Evolutionary conservation across 2,113 vertebrate species (phyloP), one percentile per base, ranked within the genome.

Genomic region (Jacana jacana): DNA sequence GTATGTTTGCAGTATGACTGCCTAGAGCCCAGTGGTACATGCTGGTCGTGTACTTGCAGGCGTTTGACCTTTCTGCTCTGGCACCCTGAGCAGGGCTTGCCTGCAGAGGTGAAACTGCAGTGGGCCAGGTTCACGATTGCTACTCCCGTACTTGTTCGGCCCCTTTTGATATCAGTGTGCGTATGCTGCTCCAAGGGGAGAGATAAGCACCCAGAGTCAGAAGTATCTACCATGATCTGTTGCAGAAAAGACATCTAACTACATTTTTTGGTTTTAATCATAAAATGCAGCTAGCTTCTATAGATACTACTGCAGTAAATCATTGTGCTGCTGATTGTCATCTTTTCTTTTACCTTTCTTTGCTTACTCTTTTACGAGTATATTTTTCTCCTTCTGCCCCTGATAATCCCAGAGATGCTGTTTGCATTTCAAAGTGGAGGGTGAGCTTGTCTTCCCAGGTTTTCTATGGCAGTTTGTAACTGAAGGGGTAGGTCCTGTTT

Each of bases 11-110:
- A 75, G 9, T 4, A 7, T 10, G 35, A 11, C 49, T 2, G 3
- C 40, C 14, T 46, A 30, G 42, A 75, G 28, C 12, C 25, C 48
- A 0, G 2, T 42, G 55, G 12, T 30, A 10, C 0, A 0, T 39
- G 46, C 42, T 88, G 76, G 8, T 90, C 28, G 14, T 0, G 2
- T 22, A 31, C 24, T 39, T 78, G 39, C 0, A 2, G 44, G 64
- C 93, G 39, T 68, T 33, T 88, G 64, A 73, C 30, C 48, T 89
- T 60, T 40, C 30, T 73, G 20, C 42, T 33, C 25, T 39, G 49
- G 39, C 42, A 2, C 20, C 63, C 51, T 8, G 37, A 70, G 54
- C 33, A 39, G 79, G 40, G 14, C 37, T 77, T 42, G 24, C 60
- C 49, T 58, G 35, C 18, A 40, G 35, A 48, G 35, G 5, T 49